Base-by-base conservation (phyloP, 2,113 vertebrate genomes). In the Narcine bancroftii region DNA sequence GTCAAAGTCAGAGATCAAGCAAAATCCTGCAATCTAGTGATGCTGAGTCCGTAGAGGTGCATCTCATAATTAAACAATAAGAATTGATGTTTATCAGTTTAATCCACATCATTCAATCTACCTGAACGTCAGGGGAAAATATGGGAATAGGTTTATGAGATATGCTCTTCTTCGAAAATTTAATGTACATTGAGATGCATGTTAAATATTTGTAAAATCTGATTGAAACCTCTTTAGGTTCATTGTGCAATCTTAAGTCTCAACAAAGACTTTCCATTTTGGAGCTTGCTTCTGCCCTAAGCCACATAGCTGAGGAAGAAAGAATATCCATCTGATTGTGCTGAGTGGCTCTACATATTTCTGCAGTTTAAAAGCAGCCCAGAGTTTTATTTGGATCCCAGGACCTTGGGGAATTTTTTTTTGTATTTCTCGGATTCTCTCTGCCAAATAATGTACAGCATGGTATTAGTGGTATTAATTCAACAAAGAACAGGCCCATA, bases 1-100 rank as follows among this genome's bases (percentile, higher is more conserved):
- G 89, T 39, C 13, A 26, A 91, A 91, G 63, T 39, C 29, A 26
- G 42, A 69, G 63, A 91, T 91, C 65, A 91, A 33, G 89, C 66
- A 11, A 91, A 47, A 91, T 47, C 26, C 65, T 91, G 89, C 45
- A 91, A 91, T 47, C 39, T 91, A 42, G 39, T 91, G 89, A 39
- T 45, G 60, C 71, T 71, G 63, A 56, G 71, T 91, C 65, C 63
- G 33, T 91, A 26, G 15, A 69, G 39, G 24, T 47, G 63, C 65
- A 91, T 91, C 89, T 65, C 65, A 71, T 91, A 69, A 71, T 91
- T 91, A 69, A 91, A 26, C 65, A 15, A 21, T 19, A 91, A n/a
- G 81, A 87, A n/a, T 36, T 33, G 6, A 2, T n/a, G 1, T 33
- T 85, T 6, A 60, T n/a, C 81, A 15, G 47, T 81, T 81, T 53